Evolutionary conservation across 2,113 vertebrate genomes (phyloP), one percentile per base, ranked within the genome.

Genomic region (Vanacampus margaritifer): DNA sequence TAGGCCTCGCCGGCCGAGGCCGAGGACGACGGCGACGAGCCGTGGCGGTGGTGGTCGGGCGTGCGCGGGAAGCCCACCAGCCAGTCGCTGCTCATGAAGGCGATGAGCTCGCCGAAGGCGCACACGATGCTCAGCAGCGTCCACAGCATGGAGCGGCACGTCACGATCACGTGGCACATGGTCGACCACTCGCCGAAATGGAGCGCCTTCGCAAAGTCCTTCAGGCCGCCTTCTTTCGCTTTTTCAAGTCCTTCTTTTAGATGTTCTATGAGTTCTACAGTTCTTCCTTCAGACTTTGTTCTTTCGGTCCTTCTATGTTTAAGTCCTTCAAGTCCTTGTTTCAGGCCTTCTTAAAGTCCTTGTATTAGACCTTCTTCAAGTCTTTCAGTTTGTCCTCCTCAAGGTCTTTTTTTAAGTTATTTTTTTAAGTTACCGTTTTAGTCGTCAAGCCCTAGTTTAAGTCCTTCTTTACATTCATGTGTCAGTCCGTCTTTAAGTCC

Each of bases 81-180:
- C 97, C 97, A 99, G 78, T 98, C 95, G 0, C 94, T 92, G 13
- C 96, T 98, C 95, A 99, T 96, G 91, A 98, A 98, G 81, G 97
- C 96, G 1, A 98, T 94, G 84, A 99, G 95, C 81, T 99, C 96
- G 0, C 94, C 94, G 0, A 98, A 97, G 0, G 96, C 96, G 58
- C 95, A 95, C 61, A 96, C 92, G 2, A 99, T 98, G 64, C 97
- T 99, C 89, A 99, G 91, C 65, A 99, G 93, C 51, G 97, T 98
- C 97, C 97, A 99, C 6, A 99, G 94, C 97, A 99, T 98, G 1
- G 97, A 99, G 84, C 97, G 96, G 78, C 96, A 99, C 4, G 97
- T 99, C 85, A 99, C 96, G 80, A 99, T 98, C 78, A 99, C 96
- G 93, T 98, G 97, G 94, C 97, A 98, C 97, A 99, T 98, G 91